Evolutionary conservation across 2,888 invertebrate genomes (phyloP).

Genomic region (Schizotus pectinicornis): DNA sequence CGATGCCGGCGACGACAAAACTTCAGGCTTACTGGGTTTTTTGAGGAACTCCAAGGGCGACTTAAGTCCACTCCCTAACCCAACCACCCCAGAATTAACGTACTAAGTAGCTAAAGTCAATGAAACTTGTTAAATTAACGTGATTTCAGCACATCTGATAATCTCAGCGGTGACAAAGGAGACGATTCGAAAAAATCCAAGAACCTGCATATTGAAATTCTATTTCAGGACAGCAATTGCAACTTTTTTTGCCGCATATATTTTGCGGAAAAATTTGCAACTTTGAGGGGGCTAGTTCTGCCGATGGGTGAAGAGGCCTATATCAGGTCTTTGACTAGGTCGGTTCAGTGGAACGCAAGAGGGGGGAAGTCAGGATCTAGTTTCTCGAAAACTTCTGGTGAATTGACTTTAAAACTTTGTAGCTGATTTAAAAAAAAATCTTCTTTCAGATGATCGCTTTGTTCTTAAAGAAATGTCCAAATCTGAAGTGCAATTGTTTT

Average conservation of each 20-base stretch:
- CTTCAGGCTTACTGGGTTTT: constrained; percentile 54
- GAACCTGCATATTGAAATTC: constrained; percentile 62
- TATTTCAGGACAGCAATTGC: constrained; percentile 69
- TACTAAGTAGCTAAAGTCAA: neutral
- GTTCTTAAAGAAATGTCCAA: constrained; percentile 95
- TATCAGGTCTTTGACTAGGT: constrained; percentile 84
- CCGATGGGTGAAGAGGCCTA: constrained; percentile 72
- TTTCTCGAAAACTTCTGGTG: constrained; percentile 92
- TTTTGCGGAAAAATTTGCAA: constrained; percentile 90
- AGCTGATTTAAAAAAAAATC: neutral
- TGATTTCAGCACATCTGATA: neutral
- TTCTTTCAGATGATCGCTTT: constrained; percentile 82
- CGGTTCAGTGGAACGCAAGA: constrained; percentile 89
- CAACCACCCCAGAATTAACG: neutral
- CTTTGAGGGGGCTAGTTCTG: constrained; percentile 65
- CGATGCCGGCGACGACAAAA: constrained; percentile 49
- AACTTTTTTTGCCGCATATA: constrained; percentile 90
- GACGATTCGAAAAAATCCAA: constrained; percentile 54
- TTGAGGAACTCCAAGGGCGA: constrained; percentile 48
- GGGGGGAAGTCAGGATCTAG: constrained; percentile 98
- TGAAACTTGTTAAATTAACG: neutral
- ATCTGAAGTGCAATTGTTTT: constrained; percentile 88
- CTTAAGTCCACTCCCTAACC: constrained; percentile 6
- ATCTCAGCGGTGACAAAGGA: constrained; percentile 34
- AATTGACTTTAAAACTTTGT: neutral